phyloP scores from a whole-genome alignment of 2,113 vertebrate species.

The Irena cyanogastra region DNA sequence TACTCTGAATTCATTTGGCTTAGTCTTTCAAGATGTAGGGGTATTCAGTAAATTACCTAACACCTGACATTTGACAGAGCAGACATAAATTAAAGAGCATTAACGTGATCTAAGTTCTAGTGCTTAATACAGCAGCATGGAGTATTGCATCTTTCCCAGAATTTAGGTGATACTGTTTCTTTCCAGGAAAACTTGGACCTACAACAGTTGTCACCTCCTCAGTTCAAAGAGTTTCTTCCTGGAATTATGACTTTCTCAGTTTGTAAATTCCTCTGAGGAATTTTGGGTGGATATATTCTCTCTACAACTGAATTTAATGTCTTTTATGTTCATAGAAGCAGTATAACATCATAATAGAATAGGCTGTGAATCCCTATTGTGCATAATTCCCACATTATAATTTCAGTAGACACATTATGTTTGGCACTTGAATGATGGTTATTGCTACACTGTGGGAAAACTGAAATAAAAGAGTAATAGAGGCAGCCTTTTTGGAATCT shows the following conservation, averaged over 20 bases:
- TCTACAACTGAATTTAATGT: neutral
- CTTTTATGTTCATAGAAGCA: slow-evolving; percentile 4
- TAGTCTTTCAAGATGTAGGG: neutral
- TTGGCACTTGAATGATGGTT: slow-evolving; percentile 34
- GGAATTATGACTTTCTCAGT: neutral
- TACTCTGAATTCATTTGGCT: neutral
- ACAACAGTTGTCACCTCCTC: neutral
- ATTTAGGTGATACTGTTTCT: neutral
- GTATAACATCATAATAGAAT: slow-evolving; percentile 26
- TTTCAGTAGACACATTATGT: slow-evolving; percentile 20
- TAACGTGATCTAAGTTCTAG: neutral
- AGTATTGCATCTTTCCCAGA: neutral
- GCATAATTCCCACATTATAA: slow-evolving; percentile 37
- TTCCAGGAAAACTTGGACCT: neutral
- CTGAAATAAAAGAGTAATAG: slow-evolving; percentile 2
- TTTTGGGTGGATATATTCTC: neutral
- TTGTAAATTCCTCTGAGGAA: neutral
- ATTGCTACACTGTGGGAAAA: slow-evolving; percentile 28
- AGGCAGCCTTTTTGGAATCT: neutral
- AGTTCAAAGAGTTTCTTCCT: neutral
- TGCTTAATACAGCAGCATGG: neutral
- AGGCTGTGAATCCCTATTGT: slow-evolving; percentile 6
- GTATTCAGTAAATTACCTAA: neutral
- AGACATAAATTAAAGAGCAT: neutral
- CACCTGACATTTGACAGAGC: neutral